phyloP scores from a whole-genome alignment of 1,140 invertebrate species.

The Drosophila pseudoananassae region DNA sequence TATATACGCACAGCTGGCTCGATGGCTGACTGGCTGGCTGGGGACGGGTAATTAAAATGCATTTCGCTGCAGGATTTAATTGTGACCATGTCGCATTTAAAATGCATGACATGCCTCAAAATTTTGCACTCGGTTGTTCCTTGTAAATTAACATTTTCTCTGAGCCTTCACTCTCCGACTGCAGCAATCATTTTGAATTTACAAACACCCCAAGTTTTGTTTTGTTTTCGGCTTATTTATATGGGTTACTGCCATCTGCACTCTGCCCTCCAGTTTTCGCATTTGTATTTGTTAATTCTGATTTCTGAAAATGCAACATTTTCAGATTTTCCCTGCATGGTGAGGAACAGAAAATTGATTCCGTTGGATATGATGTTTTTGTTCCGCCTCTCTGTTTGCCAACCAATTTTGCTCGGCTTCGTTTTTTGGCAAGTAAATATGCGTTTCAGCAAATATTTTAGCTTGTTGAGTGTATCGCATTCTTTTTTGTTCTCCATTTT shows the following conservation, averaged over 20 bases:
- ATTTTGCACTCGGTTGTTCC: conserved; percentile 27
- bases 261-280: conserved; percentile 8
- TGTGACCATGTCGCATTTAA: conserved; percentile 40
- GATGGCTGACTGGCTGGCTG: neutral
- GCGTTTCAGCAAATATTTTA: conserved; percentile 77
- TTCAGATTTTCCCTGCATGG: conserved; percentile 33
- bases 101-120: conserved; percentile 55
- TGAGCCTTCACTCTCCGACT: conserved; percentile 32
- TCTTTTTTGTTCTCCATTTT: conserved; percentile 32
- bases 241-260: neutral
- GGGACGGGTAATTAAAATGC: conserved; percentile 60
- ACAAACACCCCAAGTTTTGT: conserved; percentile 7
- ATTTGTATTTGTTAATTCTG: conserved; percentile 74
- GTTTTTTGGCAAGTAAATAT: conserved; percentile 74
- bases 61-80: conserved; percentile 42
- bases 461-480: conserved; percentile 42
- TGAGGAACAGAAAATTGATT: conserved; percentile 62
- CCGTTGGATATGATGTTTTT: conserved; percentile 36
- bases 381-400: conserved; percentile 58
- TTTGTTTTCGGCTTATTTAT: conserved; percentile 6
- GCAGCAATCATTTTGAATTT: conserved; percentile 38
- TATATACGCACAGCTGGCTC: conserved; percentile 27
- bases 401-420: conserved; percentile 68
- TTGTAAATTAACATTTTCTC: conserved; percentile 65
- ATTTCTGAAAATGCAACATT: conserved; percentile 68